A percentile compares a stretch with the other conserved stretches of the same genome.
Evolutionary conservation across 2,797 vertebrate genomes (phyloP).

Genomic region (Aselliscus stoliczkanus): DNA sequence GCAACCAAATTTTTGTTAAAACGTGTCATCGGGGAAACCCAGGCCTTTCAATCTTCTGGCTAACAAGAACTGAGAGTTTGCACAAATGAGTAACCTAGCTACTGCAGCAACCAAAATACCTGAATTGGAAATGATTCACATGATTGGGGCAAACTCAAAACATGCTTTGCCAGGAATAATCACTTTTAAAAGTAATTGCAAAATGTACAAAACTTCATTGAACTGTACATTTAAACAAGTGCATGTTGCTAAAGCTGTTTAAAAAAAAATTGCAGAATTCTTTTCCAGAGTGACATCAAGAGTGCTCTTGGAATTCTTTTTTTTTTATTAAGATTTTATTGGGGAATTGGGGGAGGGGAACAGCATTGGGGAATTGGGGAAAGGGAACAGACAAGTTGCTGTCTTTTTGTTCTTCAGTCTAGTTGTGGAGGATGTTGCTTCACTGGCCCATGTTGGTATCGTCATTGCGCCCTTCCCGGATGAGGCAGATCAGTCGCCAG

Average conservation of each 20-base stretch:
- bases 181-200: conserved; percentile 21
- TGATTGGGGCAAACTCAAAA: background rate
- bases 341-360: too few relatives aligned
- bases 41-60: background rate
- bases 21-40: background rate
- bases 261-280: background rate
- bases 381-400: too few relatives aligned
- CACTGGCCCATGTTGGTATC: too few relatives aligned
- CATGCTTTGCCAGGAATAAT: background rate
- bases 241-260: background rate
- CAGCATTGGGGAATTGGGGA: too few relatives aligned
- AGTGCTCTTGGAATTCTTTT: background rate
- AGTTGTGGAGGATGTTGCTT: too few relatives aligned
- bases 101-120: background rate
- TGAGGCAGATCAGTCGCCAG: too few relatives aligned
- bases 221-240: background rate
- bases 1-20: background rate
- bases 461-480: too few relatives aligned
- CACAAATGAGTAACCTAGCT: conserved; percentile 14
- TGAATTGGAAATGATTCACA: background rate
- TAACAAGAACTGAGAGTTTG: background rate
- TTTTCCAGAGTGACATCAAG: background rate
- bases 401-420: too few relatives aligned
- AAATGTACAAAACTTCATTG: background rate
- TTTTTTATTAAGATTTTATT: too few relatives aligned